Base-by-base conservation (phyloP, 2,113 vertebrate species). In the Monopterus albus region DNA sequence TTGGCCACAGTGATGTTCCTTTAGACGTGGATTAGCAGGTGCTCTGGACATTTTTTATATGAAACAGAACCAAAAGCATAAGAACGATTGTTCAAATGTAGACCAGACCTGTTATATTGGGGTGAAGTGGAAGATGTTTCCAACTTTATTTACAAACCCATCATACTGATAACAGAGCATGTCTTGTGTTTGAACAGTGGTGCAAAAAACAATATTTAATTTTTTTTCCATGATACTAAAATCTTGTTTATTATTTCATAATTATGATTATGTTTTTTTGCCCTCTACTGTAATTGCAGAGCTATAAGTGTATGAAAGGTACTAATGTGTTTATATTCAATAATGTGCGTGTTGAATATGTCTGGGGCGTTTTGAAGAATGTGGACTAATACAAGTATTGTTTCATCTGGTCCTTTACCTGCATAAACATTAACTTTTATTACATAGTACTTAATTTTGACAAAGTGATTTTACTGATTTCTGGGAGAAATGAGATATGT, bases 401-500 rank as follows among this genome's bases (percentile, higher is more conserved):
- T 45, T 57, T 67, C 28, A 33, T 65, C 43, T 70, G 46, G 12
- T 64, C 25, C 68, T 58, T 79, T 73, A 49, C 65, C 52, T 72
- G 74, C 64, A 75, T 62, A 23, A 38, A 71, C 65, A 76, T 70
- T 29, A 51, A 57, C 66, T 56, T 84, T 75, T 47, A 57, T 51
- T 39, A 46, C 23, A 50, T n/a, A 60, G 45, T 53, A 72, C 38
- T 63, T 66, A 46, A 52, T 67, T 84, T 72, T 55, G 42, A 75
- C 33, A 64, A 29, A 47, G 31, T 49, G 51, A 35, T 74, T 80
- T 75, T 36, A 65, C 67, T 89, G n/a, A 81, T 9, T 36, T 84
- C 72, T 59, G 36, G 63, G 68, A 82, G 58, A 70, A 72, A 78
- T 69, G 71, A 81, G 45, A 82, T 59, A 83, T 75, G 91, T 88